Percentiles rank a stretch among this genome's conserved stretches.
phyloP scores from a whole-genome alignment of 2,113 vertebrate genomes.

The Corydoras maculifer region DNA sequence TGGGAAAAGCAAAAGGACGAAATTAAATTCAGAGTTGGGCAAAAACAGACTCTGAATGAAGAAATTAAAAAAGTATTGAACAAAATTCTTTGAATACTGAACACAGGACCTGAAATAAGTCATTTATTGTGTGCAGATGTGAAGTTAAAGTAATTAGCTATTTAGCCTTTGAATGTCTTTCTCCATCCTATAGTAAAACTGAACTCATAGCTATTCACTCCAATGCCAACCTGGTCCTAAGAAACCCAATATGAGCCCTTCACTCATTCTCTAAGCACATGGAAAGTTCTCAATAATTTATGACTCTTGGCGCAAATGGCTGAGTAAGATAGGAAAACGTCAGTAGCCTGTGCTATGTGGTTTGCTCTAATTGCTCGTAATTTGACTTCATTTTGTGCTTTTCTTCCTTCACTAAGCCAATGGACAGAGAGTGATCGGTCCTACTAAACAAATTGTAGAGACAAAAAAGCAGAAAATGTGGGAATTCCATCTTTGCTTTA shows the following conservation, averaged over 20 bases:
- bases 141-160: neutral
- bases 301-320: constrained; percentile 10
- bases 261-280: constrained; percentile 14
- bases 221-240: constrained; percentile 13
- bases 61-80: neutral
- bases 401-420: neutral
- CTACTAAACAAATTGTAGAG: neutral
- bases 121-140: neutral
- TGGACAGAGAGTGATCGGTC: neutral
- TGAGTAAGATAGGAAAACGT: constrained; percentile 10
- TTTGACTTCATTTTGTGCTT: constrained; percentile 2
- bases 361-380: neutral
- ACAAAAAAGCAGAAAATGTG: constrained; percentile 2
- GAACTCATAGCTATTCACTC: constrained; percentile 2
- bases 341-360: neutral
- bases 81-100: no score
- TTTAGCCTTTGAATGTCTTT: neutral
- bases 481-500: neutral
- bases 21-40: constrained; percentile 30
- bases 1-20: constrained; percentile 22
- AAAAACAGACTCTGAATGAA: constrained; percentile 31
- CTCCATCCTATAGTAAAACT: constrained; percentile 18
- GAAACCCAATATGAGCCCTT: constrained; percentile 30
- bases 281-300: constrained; percentile 40
- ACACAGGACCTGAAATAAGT: no score